Evolutionary conservation across 2,113 vertebrate species (phyloP).

Genomic region (Macrotis lagotis): DNA sequence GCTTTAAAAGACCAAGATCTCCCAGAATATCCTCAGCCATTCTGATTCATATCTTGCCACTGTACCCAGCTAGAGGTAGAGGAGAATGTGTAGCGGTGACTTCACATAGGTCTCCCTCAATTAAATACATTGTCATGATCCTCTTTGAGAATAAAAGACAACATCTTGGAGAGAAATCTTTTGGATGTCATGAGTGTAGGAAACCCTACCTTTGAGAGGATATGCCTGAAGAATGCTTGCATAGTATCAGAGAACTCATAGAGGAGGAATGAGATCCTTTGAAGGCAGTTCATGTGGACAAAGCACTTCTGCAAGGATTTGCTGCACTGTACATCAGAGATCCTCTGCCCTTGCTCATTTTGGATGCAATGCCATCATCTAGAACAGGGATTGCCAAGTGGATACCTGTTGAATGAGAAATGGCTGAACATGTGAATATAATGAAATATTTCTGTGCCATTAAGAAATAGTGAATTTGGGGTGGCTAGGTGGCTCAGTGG

Average conservation of each 20-base stretch:
- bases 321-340: neutral
- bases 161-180: neutral
- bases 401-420: neutral
- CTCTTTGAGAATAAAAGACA: too few species aligned
- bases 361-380: neutral
- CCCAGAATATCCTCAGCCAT: too few species aligned
- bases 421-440: neutral
- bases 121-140: too few species aligned
- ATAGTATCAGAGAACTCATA: too few species aligned
- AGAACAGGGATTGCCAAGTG: neutral
- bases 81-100: too few species aligned
- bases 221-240: neutral
- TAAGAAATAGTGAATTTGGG: neutral
- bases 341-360: neutral
- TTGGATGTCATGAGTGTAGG: neutral
- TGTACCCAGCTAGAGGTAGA: too few species aligned
- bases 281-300: neutral
- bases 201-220: neutral
- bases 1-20: too few species aligned
- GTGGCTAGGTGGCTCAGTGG: too few species aligned
- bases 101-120: too few species aligned
- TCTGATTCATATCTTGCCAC: too few species aligned
- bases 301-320: neutral
- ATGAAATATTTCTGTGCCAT: neutral
- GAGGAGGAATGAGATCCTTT: too few species aligned